These are phyloP conservation scores for Oxyura jamaicensis DNA, from an alignment of 2,113 vertebrate genomes.

Conservation along the genomic window DNA sequence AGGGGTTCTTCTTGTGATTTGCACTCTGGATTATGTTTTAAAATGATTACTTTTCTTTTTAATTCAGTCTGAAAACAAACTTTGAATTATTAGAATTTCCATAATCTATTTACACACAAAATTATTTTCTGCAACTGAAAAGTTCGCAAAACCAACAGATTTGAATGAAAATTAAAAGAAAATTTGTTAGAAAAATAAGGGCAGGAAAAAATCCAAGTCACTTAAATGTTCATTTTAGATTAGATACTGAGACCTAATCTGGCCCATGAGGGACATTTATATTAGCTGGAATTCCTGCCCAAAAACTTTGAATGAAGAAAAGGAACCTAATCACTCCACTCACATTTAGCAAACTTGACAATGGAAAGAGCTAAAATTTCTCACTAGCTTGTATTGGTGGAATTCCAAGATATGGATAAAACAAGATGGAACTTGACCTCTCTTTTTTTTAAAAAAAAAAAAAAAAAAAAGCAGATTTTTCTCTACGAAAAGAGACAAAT, in stretches of 20 bases:
- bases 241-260: background rate
- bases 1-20: background rate
- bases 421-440: fast-evolving
- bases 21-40: background rate
- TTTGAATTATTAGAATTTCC: background rate
- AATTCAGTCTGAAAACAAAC: background rate
- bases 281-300: background rate
- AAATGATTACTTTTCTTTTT: background rate
- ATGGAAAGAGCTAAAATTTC: background rate
- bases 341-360: background rate
- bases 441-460: background rate
- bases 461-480: background rate
- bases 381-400: background rate
- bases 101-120: background rate
- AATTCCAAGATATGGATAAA: background rate
- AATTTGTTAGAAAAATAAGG: background rate
- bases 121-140: background rate
- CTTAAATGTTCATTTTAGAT: background rate
- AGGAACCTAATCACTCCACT: background rate
- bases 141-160: background rate
- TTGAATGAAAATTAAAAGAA: background rate
- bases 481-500: background rate
- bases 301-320: background rate
- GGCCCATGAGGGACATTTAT: background rate
- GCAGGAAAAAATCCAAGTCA: background rate